A percentile compares a stretch with the other conserved stretches of the same genome.
Evolutionary conservation across 2,888 invertebrate species (phyloP).

Genomic region (Idaea dimidiata): DNA sequence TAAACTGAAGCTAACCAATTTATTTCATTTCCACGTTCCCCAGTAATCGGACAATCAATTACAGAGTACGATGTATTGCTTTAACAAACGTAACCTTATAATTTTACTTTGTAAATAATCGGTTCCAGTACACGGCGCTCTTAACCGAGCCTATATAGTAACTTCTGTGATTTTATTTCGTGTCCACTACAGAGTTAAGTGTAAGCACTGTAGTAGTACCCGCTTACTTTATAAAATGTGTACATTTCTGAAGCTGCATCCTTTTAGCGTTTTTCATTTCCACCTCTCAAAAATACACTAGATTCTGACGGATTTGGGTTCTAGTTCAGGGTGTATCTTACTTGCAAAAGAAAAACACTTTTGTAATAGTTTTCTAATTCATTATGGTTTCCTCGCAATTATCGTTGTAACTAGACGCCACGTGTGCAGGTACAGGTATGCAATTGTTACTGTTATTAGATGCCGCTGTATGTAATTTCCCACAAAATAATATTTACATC

Average conservation of each 20-base stretch:
- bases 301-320: no score
- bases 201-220: background rate
- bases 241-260: background rate
- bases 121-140: constrained; percentile 10
- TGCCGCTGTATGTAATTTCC: no score
- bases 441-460: no score
- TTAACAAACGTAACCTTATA: constrained; percentile 15
- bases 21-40: constrained; percentile 1
- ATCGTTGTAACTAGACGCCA: no score
- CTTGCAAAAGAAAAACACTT: no score
- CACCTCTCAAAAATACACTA: no score
- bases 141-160: constrained; percentile 7
- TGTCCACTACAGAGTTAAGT: background rate
- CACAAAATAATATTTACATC: no score
- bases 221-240: background rate
- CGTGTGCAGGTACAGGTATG: no score
- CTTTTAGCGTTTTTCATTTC: no score
- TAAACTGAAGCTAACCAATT: background rate
- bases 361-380: background rate
- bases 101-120: constrained; percentile 21
- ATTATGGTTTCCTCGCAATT: no score
- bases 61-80: constrained; percentile 6
- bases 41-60: background rate
- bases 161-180: constrained; percentile 13
- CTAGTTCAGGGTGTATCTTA: no score